Evolutionary conservation across 2,888 invertebrate species (phyloP), one percentile per base, ranked within the genome.

Genomic region (Mimas tiliae): DNA sequence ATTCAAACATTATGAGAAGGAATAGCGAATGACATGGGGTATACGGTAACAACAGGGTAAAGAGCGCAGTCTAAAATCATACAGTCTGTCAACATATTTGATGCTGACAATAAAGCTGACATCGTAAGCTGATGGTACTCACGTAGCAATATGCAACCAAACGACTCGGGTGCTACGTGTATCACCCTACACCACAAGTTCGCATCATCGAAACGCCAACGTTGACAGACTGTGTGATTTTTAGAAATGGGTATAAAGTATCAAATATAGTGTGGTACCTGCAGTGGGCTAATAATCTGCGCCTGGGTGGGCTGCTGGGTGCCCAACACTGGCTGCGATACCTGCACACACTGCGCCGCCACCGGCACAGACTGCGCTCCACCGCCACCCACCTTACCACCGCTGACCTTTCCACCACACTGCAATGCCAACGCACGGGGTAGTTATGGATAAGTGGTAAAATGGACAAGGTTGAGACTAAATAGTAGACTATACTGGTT

Each of bases 221-320:
- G 11, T 33, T 33, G 27, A 47, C 38, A 27, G 27, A 9, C 38
- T 48, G 33, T 33, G 27, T 48, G 48, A 47, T 51, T 51, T 51
- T 9, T 51, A 21, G n/a, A 19, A 19, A 11, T 9, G 16, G 16
- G 14, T 9, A n/a, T 27, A 16, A 27, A 33, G n/a, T 14, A 62
- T 27, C 1, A 9, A 34, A 14, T 16, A 33, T 47, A 48, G 19
- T 21, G 19, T 63, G 14, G 45, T 63, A 67, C 95, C 91, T 96
- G 96, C 71, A 96, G 83, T 0, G 96, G 96, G 79, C 95, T 96
- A 73, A 97, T 95, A 74, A 97, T 95, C 87, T 97, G 97, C 45
- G 96, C 95, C 67, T 96, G 96, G 2, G 96, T 94, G 6, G 95
- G 95, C 45, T 96, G 95, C 79, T 95, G 95, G 3, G 94, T 88